Percentiles rank a stretch among this genome's conserved stretches.
Conservation (phyloP, 1,140 invertebrate species). For the Nasonia longicornis region DNA sequence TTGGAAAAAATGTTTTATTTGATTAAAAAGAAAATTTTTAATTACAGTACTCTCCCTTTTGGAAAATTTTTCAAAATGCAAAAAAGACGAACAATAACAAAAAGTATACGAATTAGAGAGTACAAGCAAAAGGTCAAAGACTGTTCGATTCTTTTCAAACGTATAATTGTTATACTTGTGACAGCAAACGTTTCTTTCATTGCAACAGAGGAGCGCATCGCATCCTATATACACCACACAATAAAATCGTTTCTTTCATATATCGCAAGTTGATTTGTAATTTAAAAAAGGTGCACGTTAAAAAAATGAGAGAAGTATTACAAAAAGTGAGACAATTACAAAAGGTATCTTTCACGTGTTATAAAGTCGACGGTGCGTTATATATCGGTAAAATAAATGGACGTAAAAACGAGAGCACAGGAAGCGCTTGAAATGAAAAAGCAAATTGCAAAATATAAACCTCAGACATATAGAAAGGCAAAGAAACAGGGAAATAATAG, state of each 20-base stretch:
- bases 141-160: not conserved
- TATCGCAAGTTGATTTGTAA: not conserved
- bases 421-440: not conserved
- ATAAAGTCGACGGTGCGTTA: not conserved
- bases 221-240: not conserved
- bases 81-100: not conserved
- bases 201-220: not conserved
- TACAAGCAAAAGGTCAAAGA: conserved; percentile 5
- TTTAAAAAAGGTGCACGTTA: not conserved
- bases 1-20: too few relatives aligned
- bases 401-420: not conserved
- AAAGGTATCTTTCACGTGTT: not conserved
- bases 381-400: not conserved
- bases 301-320: not conserved
- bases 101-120: not conserved
- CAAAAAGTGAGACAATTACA: not conserved
- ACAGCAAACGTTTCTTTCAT: not conserved
- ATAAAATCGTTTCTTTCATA: not conserved
- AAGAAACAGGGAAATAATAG: not conserved
- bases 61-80: not conserved
- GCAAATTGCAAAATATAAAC: not conserved
- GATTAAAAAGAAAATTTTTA: not conserved
- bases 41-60: not conserved
- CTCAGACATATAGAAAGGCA: not conserved
- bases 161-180: not conserved